A percentile compares a stretch with the other conserved stretches of the same genome.
phyloP scores from a whole-genome alignment of 1,140 invertebrate species.

The Zaprionus taronus region DNA sequence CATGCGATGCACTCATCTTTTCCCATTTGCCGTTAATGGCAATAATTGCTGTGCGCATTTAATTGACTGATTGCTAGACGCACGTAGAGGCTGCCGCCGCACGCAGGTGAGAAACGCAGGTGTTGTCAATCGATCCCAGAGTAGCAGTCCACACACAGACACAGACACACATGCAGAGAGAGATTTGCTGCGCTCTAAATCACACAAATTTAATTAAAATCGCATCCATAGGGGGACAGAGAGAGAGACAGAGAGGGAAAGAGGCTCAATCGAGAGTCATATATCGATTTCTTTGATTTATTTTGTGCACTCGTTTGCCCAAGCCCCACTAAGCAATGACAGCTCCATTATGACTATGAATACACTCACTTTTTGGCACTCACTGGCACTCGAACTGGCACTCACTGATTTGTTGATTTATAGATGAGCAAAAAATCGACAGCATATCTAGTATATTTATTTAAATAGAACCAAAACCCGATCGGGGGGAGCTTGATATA shows the following conservation, averaged over 20 bases:
- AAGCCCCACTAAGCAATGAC: constrained; percentile 25
- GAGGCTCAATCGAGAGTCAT: constrained; percentile 1
- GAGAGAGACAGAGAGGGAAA: not conserved
- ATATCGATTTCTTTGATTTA: constrained; percentile 36
- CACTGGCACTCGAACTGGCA: constrained; percentile 12
- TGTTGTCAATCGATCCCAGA: constrained; percentile 44
- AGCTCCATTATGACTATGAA: constrained; percentile 23
- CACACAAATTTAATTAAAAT: constrained; percentile 80
- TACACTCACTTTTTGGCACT: not conserved
- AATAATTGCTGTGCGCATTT: constrained; percentile 61
- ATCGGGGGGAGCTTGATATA: constrained; percentile 61
- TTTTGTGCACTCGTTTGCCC: constrained; percentile 45
- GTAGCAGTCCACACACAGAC: not conserved
- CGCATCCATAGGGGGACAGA: constrained; percentile 38
- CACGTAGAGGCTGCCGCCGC: constrained; percentile 5
- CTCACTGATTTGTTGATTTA: constrained; percentile 61
- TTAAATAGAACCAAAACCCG: constrained; percentile 39
- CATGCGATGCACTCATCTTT: constrained; percentile 55
- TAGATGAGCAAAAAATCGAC: constrained; percentile 55
- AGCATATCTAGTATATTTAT: constrained; percentile 59
- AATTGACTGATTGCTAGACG: constrained; percentile 70
- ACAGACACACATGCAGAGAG: not conserved
- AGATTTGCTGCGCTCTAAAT: constrained; percentile 73
- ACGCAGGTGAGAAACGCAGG: constrained; percentile 50
- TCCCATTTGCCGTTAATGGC: constrained; percentile 68